phyloP scores from a whole-genome alignment of 2,888 invertebrate species.

The Ashinkailepas kermadecensis region DNA sequence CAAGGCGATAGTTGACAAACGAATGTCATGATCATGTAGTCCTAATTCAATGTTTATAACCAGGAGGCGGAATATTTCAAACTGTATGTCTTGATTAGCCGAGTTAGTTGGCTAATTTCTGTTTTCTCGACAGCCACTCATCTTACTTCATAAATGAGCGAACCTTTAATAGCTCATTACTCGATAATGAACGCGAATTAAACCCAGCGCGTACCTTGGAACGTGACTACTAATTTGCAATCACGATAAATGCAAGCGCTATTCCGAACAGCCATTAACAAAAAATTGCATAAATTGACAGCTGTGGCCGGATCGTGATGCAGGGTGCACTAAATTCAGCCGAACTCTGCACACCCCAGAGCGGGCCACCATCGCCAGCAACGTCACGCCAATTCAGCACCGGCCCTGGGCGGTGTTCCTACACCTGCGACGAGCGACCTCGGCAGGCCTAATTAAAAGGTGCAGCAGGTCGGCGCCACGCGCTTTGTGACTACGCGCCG shows the following conservation, averaged over 20 bases:
- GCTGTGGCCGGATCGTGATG: neutral
- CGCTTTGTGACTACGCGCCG: neutral
- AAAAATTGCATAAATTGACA: slow-evolving; percentile 1
- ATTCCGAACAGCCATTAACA: neutral
- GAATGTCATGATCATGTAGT: too few relatives aligned
- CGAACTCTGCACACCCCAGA: neutral
- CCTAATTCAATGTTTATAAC: too few relatives aligned
- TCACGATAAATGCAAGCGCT: neutral
- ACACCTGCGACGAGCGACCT: neutral
- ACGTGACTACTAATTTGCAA: neutral
- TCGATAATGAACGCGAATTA: neutral
- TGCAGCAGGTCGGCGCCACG: neutral
- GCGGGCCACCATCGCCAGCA: too few relatives aligned
- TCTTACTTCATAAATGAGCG: neutral
- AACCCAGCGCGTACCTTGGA: neutral
- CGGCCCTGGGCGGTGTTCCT: neutral
- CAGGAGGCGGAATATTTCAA: too few relatives aligned
- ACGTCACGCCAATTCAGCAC: neutral
- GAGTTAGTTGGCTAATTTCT: neutral
- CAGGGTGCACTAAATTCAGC: neutral
- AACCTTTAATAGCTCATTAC: neutral
- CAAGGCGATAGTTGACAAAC: too few relatives aligned
- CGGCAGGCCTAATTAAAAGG: neutral
- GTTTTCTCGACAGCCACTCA: neutral
- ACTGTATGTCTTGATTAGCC: too few relatives aligned